These are phyloP conservation scores for Chaenocephalus aceratus DNA, from an alignment of 2,113 vertebrate species.

Conservation along the genomic window DNA sequence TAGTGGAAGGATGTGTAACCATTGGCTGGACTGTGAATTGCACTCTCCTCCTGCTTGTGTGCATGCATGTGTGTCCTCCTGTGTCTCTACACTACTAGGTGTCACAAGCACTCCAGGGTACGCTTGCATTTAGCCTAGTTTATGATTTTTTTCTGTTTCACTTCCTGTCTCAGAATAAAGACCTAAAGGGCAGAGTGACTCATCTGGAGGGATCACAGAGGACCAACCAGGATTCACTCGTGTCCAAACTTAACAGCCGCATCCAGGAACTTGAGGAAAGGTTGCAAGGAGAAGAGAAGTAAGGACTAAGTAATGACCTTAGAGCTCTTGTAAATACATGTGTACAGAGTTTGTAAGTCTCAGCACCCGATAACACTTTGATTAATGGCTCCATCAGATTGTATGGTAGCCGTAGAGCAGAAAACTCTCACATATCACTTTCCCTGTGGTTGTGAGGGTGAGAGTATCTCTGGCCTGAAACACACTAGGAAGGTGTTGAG, in stretches of 20 bases:
- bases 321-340: neutral
- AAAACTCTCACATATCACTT: slow-evolving; percentile 45
- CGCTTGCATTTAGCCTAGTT: neutral
- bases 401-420: neutral
- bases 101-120: neutral
- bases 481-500: slow-evolving; percentile 43
- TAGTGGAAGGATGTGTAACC: neutral
- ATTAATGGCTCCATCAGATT: slow-evolving; percentile 3
- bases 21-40: neutral
- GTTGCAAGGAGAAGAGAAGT: slow-evolving; percentile 92
- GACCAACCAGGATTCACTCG: slow-evolving; percentile 90
- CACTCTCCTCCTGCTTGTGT: neutral
- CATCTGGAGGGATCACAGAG: slow-evolving; percentile 93
- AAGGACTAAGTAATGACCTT: neutral
- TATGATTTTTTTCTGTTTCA: neutral
- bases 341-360: neutral
- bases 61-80: neutral
- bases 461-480: slow-evolving; percentile 28
- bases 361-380: neutral
- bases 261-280: slow-evolving; percentile 92
- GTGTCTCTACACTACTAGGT: neutral
- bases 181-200: slow-evolving; percentile 90
- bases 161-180: slow-evolving; percentile 88
- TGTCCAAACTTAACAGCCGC: slow-evolving; percentile 90
- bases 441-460: slow-evolving; percentile 34